Evolutionary conservation across 2,113 vertebrate species (phyloP), one percentile per base, ranked within the genome.

Genomic region (Leucosticte australis): DNA sequence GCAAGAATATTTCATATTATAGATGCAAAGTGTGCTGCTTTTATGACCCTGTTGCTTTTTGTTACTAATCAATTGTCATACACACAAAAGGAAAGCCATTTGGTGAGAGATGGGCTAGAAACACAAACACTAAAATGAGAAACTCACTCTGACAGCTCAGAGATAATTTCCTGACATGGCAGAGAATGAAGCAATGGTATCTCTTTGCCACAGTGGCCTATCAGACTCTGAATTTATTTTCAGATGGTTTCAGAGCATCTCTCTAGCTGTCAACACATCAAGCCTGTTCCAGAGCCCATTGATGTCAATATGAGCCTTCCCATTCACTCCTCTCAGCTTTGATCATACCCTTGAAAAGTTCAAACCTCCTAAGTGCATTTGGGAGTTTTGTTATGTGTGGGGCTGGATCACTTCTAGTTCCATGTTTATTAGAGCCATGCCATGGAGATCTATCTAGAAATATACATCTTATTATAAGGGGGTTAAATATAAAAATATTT

Each of bases 401-500:
- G 67, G 35, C 22, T 92, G 15, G 56, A 87, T 73, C 75, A 31
- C 52, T 78, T 62, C 47, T 64, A 9, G 59, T 95, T 70, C 76
- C 33, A 27, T 80, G n/a, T 95, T 94, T 96, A 56, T 89, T 78
- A 91, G 70, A 82, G 24, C 49, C 68, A 15, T 37, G n/a, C 77
- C 44, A 67, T 22, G 69, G 56, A 63, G 44, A 91, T 62, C 47
- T 63, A 44, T 27, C 63, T 95, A 95, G 78, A 94, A 88, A 95
- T 69, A 71, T 44, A 22, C 49, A 33, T 83, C 83, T 92, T 92
- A 65, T 95, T 93, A 90, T 30, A 37, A 56, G 52, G 46, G 46
- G 70, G 50, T 11, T 59, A 85, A 71, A 96, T 79, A 91, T 69
- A 56, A 95, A 94, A 96, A 92, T 75, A 92, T 96, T 96, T 97